Evolutionary conservation across 2,888 invertebrate species (phyloP).

Genomic region (Drosophila melanosoma): DNA sequence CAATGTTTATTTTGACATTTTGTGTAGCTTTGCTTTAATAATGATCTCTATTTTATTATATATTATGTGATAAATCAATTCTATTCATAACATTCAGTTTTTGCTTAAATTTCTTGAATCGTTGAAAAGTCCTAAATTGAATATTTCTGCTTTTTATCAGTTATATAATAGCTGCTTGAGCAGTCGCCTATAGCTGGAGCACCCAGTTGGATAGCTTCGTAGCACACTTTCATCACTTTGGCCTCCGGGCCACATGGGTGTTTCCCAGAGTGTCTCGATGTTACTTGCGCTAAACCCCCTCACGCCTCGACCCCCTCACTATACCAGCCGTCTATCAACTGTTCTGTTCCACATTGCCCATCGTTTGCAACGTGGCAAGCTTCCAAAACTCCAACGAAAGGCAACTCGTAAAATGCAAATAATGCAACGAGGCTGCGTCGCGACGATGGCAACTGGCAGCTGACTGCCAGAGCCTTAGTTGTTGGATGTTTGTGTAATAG

Average conservation of each 20-base stretch:
- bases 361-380: constrained; percentile 63
- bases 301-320: neutral
- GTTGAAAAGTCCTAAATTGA: neutral
- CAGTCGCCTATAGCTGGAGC: constrained; percentile 40
- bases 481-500: constrained; percentile 30
- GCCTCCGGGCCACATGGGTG: constrained; percentile 50
- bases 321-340: neutral
- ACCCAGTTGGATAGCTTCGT: constrained; percentile 29
- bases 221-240: constrained; percentile 63
- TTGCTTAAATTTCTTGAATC: neutral
- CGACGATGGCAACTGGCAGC: constrained; percentile 75
- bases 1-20: neutral
- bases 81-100: neutral
- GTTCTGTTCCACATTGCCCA: neutral
- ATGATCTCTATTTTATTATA: too few relatives aligned
- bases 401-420: constrained; percentile 80
- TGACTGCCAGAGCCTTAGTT: constrained; percentile 59
- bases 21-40: neutral
- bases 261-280: constrained; percentile 45
- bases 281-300: constrained; percentile 19
- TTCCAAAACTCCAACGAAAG: constrained; percentile 66
- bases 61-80: neutral
- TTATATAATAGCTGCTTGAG: constrained; percentile 24
- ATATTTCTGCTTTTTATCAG: neutral
- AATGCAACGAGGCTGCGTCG: constrained; percentile 69